Percentiles rank a stretch among this genome's conserved stretches.
Conservation (phyloP, 1,140 invertebrate species). For the Steinernema feltiae region DNA sequence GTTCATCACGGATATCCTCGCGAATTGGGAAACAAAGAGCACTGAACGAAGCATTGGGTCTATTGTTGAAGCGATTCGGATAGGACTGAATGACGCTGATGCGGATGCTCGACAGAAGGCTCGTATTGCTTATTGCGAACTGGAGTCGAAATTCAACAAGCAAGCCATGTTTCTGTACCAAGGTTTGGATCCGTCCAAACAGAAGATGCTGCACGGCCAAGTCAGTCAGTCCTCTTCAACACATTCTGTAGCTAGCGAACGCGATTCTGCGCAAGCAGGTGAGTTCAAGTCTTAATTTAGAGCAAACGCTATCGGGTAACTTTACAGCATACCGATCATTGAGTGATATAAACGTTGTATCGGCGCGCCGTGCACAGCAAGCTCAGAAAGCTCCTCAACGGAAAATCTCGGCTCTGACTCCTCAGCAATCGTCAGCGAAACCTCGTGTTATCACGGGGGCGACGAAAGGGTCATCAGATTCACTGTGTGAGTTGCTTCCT, state of each 20-base stretch:
- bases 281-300: slow-evolving; percentile 15
- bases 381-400: slow-evolving; percentile 21
- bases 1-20: slow-evolving; percentile 75
- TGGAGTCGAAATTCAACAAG: slow-evolving; percentile 80
- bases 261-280: slow-evolving; percentile 37
- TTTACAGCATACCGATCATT: slow-evolving; percentile 69
- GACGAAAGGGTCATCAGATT: background rate
- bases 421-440: background rate
- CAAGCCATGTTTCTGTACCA: slow-evolving; percentile 77
- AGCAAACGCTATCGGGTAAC: too few species aligned
- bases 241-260: slow-evolving; percentile 57
- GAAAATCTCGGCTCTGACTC: background rate
- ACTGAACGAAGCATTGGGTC: slow-evolving; percentile 74
- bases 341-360: slow-evolving; percentile 75
- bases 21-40: slow-evolving; percentile 73
- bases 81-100: slow-evolving; percentile 84
- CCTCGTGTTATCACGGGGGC: background rate
- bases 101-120: slow-evolving; percentile 69
- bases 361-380: slow-evolving; percentile 61
- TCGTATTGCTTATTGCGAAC: slow-evolving; percentile 74
- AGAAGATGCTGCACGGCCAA: slow-evolving; percentile 72
- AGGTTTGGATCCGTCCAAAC: slow-evolving; percentile 74
- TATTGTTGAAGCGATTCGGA: slow-evolving; percentile 77
- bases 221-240: slow-evolving; percentile 48
- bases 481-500: slow-evolving; percentile 16